Evolutionary conservation across 1,140 invertebrate genomes (phyloP), one percentile per base, ranked within the genome.

Genomic region (Hyphantria cunea): DNA sequence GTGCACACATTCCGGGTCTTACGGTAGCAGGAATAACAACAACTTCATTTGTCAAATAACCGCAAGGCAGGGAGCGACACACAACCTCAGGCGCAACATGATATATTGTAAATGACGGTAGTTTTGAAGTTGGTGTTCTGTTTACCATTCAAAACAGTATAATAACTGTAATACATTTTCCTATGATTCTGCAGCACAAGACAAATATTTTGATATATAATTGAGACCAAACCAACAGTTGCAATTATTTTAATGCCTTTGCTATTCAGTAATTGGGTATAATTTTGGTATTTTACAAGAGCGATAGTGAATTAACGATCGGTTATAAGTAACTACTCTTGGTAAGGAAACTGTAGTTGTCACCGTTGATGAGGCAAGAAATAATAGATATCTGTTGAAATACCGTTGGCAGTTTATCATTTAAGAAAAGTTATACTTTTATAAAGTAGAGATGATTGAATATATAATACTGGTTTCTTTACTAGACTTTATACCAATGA

Each of bases 21-120:
- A 80, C 79, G 47, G 78, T 76, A 78, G 79, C 73, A 45, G 53
- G 53, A 55, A 55, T 41, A 55, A 55, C 53, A 65, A 84, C 77
- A 70, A 68, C 81, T 87, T 85, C 80, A 87, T 85, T 83, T 84
- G 82, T 87, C 84, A 82, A 79, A 82, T 62, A 81, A 87, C 84
- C 84, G 76, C 84, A 87, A 85, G 65, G 66, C 60, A 55, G 34
- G 47, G 56, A 50, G 53, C 53, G 34, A 61, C 50, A n/a, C 41
- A 25, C 56, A 59, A 62, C 67, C 64, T 69, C 63, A 68, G 62
- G 65, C 66, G 64, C 60, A 56, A 50, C 73, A 65, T 82, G 77
- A 80, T 84, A 75, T 76, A 80, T 84, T 74, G 74, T 74, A 79
- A 86, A 85, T 82, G 76, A 77, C 69, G 69, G 68, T 68, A 76